A percentile compares a stretch with the other conserved stretches of the same genome.
These are phyloP conservation scores for Ceyx cyanopectus DNA, from an alignment of 2,113 vertebrate species.

Conservation along the genomic window DNA sequence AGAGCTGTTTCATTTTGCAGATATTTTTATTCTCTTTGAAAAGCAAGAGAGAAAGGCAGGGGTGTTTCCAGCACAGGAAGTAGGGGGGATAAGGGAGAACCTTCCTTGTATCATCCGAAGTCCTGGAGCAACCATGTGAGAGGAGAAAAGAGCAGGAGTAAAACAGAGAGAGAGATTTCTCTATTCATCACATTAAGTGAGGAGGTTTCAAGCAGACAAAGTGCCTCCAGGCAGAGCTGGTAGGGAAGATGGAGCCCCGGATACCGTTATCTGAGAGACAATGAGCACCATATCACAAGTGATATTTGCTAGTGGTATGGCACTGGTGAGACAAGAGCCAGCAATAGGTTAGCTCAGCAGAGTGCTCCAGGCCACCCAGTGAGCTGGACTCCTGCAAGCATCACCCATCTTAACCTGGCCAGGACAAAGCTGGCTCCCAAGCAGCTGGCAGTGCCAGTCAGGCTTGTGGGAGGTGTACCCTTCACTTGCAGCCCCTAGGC, in stretches of 20 bases:
- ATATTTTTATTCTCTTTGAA: conserved; percentile 12
- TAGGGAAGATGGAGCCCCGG: conserved; percentile 11
- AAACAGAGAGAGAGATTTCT: background rate
- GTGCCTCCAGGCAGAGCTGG: background rate
- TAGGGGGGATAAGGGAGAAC: background rate
- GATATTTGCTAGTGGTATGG: background rate
- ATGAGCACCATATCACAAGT: accelerated
- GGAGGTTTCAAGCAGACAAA: background rate
- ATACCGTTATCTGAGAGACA: background rate
- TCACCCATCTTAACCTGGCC: background rate
- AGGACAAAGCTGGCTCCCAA: background rate
- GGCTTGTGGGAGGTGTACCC: background rate
- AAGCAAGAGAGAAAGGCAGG: conserved; percentile 1
- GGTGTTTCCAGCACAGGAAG: background rate
- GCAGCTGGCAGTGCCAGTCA: background rate
- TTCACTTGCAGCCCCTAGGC: background rate
- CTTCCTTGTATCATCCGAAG: background rate
- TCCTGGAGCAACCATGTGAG: conserved; percentile 4
- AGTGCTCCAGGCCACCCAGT: background rate
- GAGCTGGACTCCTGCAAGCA: background rate
- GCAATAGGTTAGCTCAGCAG: background rate
- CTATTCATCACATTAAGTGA: background rate
- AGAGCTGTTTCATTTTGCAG: background rate
- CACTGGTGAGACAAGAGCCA: background rate
- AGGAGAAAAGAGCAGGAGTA: background rate